Conservation (phyloP, 1,140 invertebrate species). For the Bombyx mandarina region DNA sequence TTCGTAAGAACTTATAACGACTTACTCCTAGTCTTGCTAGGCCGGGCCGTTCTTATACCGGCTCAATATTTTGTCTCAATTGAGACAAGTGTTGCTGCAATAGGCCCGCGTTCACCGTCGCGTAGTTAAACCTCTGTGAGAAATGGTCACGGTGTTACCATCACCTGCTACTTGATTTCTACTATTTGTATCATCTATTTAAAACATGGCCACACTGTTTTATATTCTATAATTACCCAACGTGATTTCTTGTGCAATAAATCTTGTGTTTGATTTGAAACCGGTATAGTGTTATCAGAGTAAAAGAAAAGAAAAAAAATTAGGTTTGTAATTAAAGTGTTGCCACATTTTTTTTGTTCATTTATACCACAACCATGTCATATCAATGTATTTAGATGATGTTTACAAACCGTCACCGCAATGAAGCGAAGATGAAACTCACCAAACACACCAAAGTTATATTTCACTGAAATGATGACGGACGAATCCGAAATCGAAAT, state of each 20-base stretch:
- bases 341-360: constrained; percentile 2
- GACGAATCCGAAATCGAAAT: not conserved
- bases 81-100: constrained; percentile 65
- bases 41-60: constrained; percentile 29
- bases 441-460: constrained; percentile 1
- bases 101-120: constrained; percentile 61
- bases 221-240: not conserved
- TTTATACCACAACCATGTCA: constrained; percentile 4
- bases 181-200: constrained; percentile 14
- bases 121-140: constrained; percentile 70
- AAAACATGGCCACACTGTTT: constrained; percentile 43
- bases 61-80: constrained; percentile 54
- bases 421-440: not conserved
- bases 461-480: not conserved
- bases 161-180: constrained; percentile 40
- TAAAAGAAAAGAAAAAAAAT: too few species aligned
- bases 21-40: constrained; percentile 33
- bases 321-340: not conserved
- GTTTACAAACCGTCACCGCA: constrained; percentile 13
- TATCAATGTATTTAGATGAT: constrained; percentile 3
- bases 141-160: constrained; percentile 51
- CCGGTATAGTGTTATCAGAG: too few species aligned
- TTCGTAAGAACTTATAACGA: constrained; percentile 16
- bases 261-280: too few species aligned
- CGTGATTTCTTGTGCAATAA: too few species aligned